Conservation (phyloP, 2,113 vertebrate genomes). For the Ptyas mucosa region DNA sequence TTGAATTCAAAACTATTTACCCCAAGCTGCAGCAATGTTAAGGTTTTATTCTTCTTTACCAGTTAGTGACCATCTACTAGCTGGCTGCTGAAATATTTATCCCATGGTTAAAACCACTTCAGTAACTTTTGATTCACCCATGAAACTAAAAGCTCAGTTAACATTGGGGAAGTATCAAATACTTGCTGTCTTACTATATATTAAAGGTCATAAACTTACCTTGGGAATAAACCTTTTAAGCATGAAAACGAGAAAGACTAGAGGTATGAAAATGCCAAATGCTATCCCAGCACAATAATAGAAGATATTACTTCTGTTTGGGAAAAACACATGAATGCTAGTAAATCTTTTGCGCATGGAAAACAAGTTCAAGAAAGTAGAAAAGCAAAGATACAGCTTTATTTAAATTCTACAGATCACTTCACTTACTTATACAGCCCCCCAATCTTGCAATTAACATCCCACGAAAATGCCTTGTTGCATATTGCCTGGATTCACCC, state of each 20-base stretch:
- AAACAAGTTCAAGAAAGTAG: constrained; percentile 4
- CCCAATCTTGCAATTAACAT: not conserved
- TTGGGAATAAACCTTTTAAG: constrained; percentile 71
- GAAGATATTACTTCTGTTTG: constrained; percentile 68
- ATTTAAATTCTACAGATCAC: not conserved
- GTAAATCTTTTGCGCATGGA: constrained; percentile 10
- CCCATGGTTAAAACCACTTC: not conserved
- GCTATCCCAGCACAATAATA: constrained; percentile 69
- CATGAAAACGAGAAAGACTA: constrained; percentile 70
- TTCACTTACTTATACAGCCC: not conserved
- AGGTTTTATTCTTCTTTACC: not conserved
- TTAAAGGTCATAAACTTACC: constrained; percentile 58
- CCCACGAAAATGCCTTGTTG: not conserved
- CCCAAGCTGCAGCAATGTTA: not conserved
- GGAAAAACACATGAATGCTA: constrained; percentile 44
- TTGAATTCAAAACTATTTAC: not conserved
- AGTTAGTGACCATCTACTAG: not conserved
- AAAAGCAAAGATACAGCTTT: constrained; percentile 17
- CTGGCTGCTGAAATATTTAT: not conserved
- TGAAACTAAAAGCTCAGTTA: not conserved
- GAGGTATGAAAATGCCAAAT: constrained; percentile 67
- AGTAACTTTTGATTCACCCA: not conserved
- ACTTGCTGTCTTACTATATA: constrained; percentile 8
- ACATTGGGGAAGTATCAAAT: not conserved
- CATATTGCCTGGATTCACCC: not conserved